phyloP scores from a whole-genome alignment of 2,797 vertebrate species.

The Synaphobranchus kaupii region DNA sequence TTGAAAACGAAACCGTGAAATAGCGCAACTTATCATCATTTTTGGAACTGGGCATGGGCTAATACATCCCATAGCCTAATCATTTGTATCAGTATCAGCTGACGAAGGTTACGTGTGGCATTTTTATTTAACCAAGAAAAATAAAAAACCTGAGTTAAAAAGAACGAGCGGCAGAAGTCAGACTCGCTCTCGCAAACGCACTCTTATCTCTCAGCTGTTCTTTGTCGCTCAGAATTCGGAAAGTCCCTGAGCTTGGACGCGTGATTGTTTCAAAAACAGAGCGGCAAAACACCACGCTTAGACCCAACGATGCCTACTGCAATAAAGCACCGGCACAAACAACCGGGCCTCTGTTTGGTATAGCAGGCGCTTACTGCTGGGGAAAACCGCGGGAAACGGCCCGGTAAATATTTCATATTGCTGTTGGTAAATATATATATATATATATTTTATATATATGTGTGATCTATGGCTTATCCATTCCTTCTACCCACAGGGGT shows the following conservation, averaged over 20 bases:
- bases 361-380: neutral
- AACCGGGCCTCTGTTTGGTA: neutral
- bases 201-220: neutral
- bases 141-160: neutral
- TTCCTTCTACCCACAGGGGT: constrained; percentile 48
- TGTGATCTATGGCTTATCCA: constrained; percentile 52
- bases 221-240: neutral
- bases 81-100: neutral
- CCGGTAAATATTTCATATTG: constrained; percentile 44
- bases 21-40: constrained; percentile 25
- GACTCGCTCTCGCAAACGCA: neutral
- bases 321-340: constrained; percentile 22
- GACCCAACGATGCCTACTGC: constrained; percentile 3
- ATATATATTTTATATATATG: constrained; percentile 49
- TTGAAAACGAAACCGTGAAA: neutral
- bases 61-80: constrained; percentile 16
- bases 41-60: constrained; percentile 28
- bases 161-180: neutral
- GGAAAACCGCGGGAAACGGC: constrained; percentile 39
- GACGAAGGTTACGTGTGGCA: neutral
- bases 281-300: neutral
- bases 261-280: neutral
- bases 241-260: neutral
- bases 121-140: neutral
- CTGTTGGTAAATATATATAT: constrained; percentile 56